Evolutionary conservation across 2,888 invertebrate genomes (phyloP), one percentile per base, ranked within the genome.

Genomic region (Cheiracanthium punctorium): DNA sequence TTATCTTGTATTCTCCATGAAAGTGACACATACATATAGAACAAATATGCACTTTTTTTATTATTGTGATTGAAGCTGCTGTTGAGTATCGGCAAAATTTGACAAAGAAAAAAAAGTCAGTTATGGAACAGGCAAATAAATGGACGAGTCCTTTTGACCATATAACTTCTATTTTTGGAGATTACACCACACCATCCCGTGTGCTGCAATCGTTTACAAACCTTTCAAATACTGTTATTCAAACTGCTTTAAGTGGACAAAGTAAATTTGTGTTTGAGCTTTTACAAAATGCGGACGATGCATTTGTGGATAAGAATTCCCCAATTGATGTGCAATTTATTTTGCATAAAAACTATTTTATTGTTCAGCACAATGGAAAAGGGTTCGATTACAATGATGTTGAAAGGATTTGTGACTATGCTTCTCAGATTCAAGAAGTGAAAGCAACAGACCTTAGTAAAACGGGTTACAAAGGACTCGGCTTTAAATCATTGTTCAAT

Each of bases 341-440:
- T 58, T 52, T 73, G 10, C 48, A 73, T 12, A 52, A 73, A 0
- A 58, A 73, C 4, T 73, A 73, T 17, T 29, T 73, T 20, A 32
- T 73, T 20, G 32, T 73, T 32, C 48, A 14, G 10, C 58, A 73
- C 29, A 30, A 73, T 32, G 73, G 73, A 5, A 73, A 58, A 20
- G 58, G 48, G 20, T 73, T 73, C 20, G 73, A 73, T 52, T 48
- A n/a, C 28, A 30, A 73, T 30, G 73, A 73, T 73, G 73, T 73
- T 29, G 73, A 73, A 73, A 73, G 73, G 28, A 73, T 73, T 17
- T 73, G 73, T 28, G 73, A 73, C 24, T 73, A 73, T 73, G 73
- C 73, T 14, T 73, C 73, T 0, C 48, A 58, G n/a, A 52, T 73
- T 20, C 41, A 71, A 71, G 73, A 73, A 52, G 73, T 73, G 24